Evolutionary conservation across 1,140 invertebrate species (phyloP), one percentile per base, ranked within the genome.

Genomic region (Parasteatoda tepidariorum): DNA sequence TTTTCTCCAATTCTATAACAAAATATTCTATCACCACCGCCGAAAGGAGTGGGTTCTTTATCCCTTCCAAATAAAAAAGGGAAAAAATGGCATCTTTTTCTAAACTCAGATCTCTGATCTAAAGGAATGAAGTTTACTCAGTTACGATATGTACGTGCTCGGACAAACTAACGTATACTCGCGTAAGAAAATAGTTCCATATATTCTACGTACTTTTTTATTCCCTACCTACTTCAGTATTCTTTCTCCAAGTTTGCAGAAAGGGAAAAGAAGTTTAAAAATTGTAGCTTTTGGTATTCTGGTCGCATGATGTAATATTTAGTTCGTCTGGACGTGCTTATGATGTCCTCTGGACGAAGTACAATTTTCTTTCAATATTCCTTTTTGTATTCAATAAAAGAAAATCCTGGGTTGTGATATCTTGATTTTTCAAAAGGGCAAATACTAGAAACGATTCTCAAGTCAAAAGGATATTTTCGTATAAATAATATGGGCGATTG

Each of bases 151-250:
- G 48, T 26, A 73, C 70, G 70, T 73, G 70, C 28, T 30, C 22
- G 6, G 70, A 34, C 30, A 26, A 22, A 57, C 70, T 31, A 73
- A 73, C 54, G 30, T 22, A 28, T 48, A 31, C 6, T 3, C 30
- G 41, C 67, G 64, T n/a, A 67, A 67, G 64, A 67, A 67, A 67
- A 67, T 31, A 67, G 64, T 67, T 67, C 64, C 22, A 48, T 4
- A 48, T 48, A 48, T 48, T 48, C 38, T 48, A 13, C 38, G 9
- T 48, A n/a, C n/a, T n/a, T n/a, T n/a, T n/a, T n/a, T n/a, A n/a
- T n/a, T n/a, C n/a, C n/a, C 38, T 9, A 48, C 9, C 18, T 9
- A 48, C 38, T 48, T 59, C 57, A 22, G 24, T 59, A 59, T 59
- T 26, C 57, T 59, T 59, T 22, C 57, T 59, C 24, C 24, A 59